Evolutionary conservation across 2,888 invertebrate genomes (phyloP).

Genomic region (Anodontia alba): DNA sequence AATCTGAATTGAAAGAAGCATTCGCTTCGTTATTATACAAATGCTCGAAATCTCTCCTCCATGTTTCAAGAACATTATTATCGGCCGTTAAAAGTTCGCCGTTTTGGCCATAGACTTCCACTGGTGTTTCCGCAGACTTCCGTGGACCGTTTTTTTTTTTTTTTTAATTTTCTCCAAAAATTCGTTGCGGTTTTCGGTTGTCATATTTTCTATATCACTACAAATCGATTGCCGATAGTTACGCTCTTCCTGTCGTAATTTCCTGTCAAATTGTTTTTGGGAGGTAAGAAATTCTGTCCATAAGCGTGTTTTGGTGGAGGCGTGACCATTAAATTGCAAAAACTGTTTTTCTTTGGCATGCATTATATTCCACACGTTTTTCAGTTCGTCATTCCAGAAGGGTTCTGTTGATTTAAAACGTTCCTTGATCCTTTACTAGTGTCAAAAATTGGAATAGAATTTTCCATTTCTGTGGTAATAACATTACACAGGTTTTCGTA

Average conservation of each 20-base stretch:
- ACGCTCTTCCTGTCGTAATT: constrained; percentile 22
- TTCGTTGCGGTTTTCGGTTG: constrained; percentile 38
- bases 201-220: constrained; percentile 37
- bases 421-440: neutral
- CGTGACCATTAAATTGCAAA: neutral
- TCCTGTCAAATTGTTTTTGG: constrained; percentile 26
- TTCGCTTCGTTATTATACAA: too few species aligned
- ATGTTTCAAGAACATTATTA: too few species aligned
- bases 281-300: constrained; percentile 19
- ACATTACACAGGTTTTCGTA: constrained; percentile 19
- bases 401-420: constrained; percentile 3
- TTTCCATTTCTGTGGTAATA: constrained; percentile 19
- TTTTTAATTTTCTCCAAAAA: constrained; percentile 52
- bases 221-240: neutral
- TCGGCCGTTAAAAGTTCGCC: neutral
- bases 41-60: too few species aligned
- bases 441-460: neutral
- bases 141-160: constrained; percentile 36
- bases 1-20: too few species aligned
- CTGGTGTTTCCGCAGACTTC: constrained; percentile 9
- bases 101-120: constrained; percentile 17
- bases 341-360: constrained; percentile 9
- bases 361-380: constrained; percentile 18
- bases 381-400: constrained; percentile 19
- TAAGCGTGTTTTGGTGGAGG: neutral